Evolutionary conservation across 1,140 invertebrate species (phyloP), one percentile per base, ranked within the genome.

Genomic region (Delia radicum): DNA sequence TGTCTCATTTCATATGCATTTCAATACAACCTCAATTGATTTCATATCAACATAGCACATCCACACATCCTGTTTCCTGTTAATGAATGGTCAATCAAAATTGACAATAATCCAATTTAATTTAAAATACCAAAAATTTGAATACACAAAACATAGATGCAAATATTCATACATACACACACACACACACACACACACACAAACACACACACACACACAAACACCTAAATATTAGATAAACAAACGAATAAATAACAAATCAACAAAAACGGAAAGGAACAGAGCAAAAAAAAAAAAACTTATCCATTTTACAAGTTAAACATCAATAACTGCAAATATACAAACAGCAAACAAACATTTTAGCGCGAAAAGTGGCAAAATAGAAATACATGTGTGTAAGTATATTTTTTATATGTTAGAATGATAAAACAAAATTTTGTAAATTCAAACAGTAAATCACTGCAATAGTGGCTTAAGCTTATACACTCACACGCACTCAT

Each of bases 41-140:
- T 69, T 69, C 28, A 69, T 21, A 69, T 63, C 61, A 24, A 26
- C 31, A 33, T 6, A 4, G 12, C 31, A 33, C 31, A 33, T 21
- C 15, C 65, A 69, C 65, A 69, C 65, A 69, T 69, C 65, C 65
- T 55, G 65, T 24, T 69, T 69, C 65, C 65, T 69, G 65, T 33
- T 69, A 69, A 69, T 69, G 65, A 69, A 69, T 69, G 65, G 65
- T 69, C 65, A 69, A 69, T 69, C 65, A 69, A 69, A 69, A 69
- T 69, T 33, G 31, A 69, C 65, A 69, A 69, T 26, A 69, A 69
- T 69, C 65, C 65, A 69, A 69, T 69, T 69, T 33, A 69, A 69
- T 33, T 69, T 55, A 15, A 55, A 55, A 55, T 55, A 55, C 46
- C 46, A 55, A 55, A 55, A 55, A 55, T 55, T 55, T 55, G 2